A percentile compares a stretch with the other conserved stretches of the same genome.
Evolutionary conservation across 1,140 invertebrate species (phyloP).

Genomic region (Aphaenogaster ashmeadi): DNA sequence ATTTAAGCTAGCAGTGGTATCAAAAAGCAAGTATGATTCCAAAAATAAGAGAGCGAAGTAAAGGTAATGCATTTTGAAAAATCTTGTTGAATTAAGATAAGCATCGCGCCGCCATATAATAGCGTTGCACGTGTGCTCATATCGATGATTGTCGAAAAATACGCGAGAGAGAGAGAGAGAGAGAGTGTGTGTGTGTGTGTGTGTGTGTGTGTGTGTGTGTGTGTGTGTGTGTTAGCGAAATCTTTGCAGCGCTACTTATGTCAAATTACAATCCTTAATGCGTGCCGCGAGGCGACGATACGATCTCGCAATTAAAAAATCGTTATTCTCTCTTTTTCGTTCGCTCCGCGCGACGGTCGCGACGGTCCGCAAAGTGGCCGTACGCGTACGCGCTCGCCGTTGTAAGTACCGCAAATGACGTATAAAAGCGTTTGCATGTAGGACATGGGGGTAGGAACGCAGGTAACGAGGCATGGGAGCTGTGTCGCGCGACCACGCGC

Average conservation of each 20-base stretch:
- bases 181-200: no score
- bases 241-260: background rate
- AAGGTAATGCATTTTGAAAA: background rate
- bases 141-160: background rate
- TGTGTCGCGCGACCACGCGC: background rate
- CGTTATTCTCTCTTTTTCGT: constrained; percentile 36
- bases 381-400: constrained; percentile 9
- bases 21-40: background rate
- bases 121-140: background rate
- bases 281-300: constrained; percentile 38
- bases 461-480: constrained; percentile 33
- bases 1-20: background rate
- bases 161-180: no score
- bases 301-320: constrained; percentile 60
- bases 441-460: constrained; percentile 49
- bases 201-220: no score
- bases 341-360: background rate
- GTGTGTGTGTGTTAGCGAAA: background rate
- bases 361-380: constrained; percentile 9
- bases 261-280: constrained; percentile 36
- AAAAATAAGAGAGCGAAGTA: background rate
- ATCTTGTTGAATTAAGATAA: constrained; percentile 30
- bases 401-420: constrained; percentile 50
- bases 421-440: constrained; percentile 64
- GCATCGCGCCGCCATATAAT: background rate